Evolutionary conservation across 2,797 vertebrate species (phyloP).

Genomic region (Halcyon badia): DNA sequence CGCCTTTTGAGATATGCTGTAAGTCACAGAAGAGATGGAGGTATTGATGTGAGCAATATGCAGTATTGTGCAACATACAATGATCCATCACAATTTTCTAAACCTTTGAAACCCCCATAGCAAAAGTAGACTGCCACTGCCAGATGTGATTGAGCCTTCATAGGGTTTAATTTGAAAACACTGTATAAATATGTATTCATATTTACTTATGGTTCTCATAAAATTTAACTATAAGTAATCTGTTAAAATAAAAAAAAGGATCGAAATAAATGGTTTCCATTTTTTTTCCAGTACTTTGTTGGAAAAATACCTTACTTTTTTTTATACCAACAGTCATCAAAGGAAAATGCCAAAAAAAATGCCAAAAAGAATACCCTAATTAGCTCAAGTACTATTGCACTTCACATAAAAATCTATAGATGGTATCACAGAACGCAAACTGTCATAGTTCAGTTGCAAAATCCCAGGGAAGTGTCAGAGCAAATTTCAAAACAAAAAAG

Average conservation of each 20-base stretch:
- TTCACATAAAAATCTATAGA: background rate
- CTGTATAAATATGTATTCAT: background rate
- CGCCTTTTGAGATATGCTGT: background rate
- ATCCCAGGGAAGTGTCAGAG: background rate
- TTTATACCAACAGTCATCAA: background rate
- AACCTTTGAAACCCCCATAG: background rate
- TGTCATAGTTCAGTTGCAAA: background rate
- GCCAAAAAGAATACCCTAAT: background rate
- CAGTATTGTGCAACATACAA: fast-evolving
- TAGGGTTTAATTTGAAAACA: background rate
- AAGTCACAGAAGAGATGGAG: background rate
- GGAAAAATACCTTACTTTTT: background rate
- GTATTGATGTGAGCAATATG: background rate
- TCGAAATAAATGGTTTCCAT: background rate
- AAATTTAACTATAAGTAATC: background rate
- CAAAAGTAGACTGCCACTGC: background rate
- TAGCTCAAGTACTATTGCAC: background rate
- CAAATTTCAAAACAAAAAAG: background rate
- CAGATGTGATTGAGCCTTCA: background rate
- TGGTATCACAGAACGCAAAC: background rate
- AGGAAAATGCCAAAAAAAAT: background rate
- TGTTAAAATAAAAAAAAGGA: no score
- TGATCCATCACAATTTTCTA: background rate
- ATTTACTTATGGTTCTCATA: background rate
- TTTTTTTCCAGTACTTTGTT: background rate